Evolutionary conservation across 92 coral and sea anemone genomes (phyloP), one percentile per base, ranked within the genome.

Genomic region (Porites divaricata): DNA sequence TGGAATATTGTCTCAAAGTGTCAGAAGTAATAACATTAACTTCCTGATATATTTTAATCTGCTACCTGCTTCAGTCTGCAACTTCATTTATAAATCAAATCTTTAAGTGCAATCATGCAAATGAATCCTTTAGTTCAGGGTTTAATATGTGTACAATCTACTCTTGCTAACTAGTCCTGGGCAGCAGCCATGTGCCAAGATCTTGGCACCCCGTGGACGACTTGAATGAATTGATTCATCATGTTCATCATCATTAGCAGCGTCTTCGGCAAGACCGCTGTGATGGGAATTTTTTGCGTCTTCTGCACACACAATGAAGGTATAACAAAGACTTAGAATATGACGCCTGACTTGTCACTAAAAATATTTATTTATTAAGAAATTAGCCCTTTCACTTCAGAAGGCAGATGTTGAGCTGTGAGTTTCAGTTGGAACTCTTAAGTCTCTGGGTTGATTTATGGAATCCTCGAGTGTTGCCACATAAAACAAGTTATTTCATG

Each of bases 291-390:
- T 87, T 84, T 88, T 87, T 77, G 89, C 90, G 70, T 90, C 98
- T 71, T 94, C 98, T 59, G 98, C 95, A 78, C 84, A 92, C 90
- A 89, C 80, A 94, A 94, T 89, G 95, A 94, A 94, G 98, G 98
- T 91, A 92, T 89, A 94, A 94, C 92, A 94, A 90, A 83, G 63
- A 92, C 95, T 94, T 94, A 94, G 98, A 92, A 89, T 89, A 78
- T 84, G 86, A 78, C 75, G 24, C 67, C 75, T 72, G 86, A 84
- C 81, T 88, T 75, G 59, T 20, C 48, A 4, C 23, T 17, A 63
- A 82, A 9, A 23, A 28, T 56, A 70, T 12, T 35, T 26, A 52
- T 9, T 67, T 54, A 54, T 2, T 54, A 11, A 54, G 14, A 54
- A 4, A 54, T 1, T 54, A 54, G 16, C 2, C 59, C 4, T 54